phyloP scores from a whole-genome alignment of 2,113 vertebrate species.

The Shinisaurus crocodilurus region DNA sequence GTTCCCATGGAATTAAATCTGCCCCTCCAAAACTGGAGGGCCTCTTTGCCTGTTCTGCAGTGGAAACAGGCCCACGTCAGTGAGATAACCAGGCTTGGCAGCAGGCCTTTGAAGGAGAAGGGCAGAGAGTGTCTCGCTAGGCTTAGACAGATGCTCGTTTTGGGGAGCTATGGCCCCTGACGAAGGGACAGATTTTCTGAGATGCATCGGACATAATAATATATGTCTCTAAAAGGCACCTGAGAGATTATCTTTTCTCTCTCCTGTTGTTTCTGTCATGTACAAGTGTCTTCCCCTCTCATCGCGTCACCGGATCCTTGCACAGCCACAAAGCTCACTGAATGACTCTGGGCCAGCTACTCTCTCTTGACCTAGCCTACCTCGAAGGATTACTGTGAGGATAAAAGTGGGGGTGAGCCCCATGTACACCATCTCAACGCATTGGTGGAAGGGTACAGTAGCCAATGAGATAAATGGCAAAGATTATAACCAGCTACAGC shows the following conservation, averaged over 20 bases:
- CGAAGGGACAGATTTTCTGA: too few species aligned
- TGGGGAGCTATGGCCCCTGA: too few species aligned
- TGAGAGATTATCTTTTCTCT: too few species aligned
- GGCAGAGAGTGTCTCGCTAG: background rate
- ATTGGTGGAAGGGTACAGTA: background rate
- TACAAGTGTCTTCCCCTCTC: too few species aligned
- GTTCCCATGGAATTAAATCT: constrained; percentile 59
- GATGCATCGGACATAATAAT: too few species aligned
- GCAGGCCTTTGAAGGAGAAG: background rate
- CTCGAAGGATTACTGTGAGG: background rate
- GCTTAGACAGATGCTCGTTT: background rate
- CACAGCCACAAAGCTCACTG: background rate
- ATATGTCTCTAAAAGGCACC: too few species aligned
- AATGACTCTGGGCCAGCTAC: background rate
- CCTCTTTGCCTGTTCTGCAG: background rate
- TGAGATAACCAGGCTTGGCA: background rate
- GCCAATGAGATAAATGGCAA: background rate
- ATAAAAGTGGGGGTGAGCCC: background rate
- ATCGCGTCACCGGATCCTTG: too few species aligned
- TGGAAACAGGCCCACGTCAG: background rate
- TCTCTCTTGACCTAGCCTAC: background rate
- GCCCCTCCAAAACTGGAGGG: background rate
- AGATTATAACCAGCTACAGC: background rate
- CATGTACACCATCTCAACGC: background rate
- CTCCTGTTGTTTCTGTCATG: too few species aligned